A percentile compares a stretch with the other conserved stretches of the same genome.
Conservation (phyloP, 2,113 vertebrate species). For the Thalassoma bifasciatum region DNA sequence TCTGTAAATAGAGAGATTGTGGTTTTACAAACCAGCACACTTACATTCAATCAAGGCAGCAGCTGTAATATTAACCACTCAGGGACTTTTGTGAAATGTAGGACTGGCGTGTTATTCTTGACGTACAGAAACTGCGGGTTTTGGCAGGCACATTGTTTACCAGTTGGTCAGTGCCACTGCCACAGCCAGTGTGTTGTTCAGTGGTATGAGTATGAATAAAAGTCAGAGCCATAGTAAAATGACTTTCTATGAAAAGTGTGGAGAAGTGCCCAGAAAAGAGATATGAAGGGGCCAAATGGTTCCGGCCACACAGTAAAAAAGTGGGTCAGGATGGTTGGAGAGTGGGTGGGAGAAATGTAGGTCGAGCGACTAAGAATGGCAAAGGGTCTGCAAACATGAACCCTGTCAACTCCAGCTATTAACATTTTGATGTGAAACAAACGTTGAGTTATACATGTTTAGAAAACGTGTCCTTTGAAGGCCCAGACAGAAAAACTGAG, state of each 20-base stretch:
- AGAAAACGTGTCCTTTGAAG: neutral
- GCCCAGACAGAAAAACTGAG: neutral
- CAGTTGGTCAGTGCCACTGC: slow-evolving; percentile 34
- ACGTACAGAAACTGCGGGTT: slow-evolving; percentile 66
- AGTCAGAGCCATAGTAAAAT: slow-evolving; percentile 57
- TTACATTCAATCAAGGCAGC: slow-evolving; percentile 60
- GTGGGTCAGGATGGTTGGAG: slow-evolving; percentile 59
- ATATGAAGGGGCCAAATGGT: slow-evolving; percentile 65
- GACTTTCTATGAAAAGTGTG: slow-evolving; percentile 53
- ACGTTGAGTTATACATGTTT: slow-evolving; percentile 31
- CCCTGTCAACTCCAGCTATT: slow-evolving; percentile 60
- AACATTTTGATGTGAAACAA: slow-evolving; percentile 12
- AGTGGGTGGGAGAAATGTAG: slow-evolving; percentile 78
- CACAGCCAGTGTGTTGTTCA: slow-evolving; percentile 49
- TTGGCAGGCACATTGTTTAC: slow-evolving; percentile 72
- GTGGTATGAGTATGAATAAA: slow-evolving; percentile 54
- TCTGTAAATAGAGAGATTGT: slow-evolving; percentile 76
- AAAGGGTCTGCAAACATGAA: slow-evolving; percentile 67
- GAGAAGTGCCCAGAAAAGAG: slow-evolving; percentile 57
- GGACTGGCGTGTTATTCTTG: slow-evolving; percentile 69
- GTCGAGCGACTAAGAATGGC: slow-evolving; percentile 72
- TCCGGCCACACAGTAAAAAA: slow-evolving; percentile 77
- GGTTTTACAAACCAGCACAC: slow-evolving; percentile 61
- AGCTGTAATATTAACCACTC: slow-evolving; percentile 76
- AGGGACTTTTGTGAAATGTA: slow-evolving; percentile 58